A percentile compares a stretch with the other conserved stretches of the same genome.
These are phyloP conservation scores for Enteromius mattozi DNA, from an alignment of 2,797 vertebrate species.

Conservation along the genomic window DNA sequence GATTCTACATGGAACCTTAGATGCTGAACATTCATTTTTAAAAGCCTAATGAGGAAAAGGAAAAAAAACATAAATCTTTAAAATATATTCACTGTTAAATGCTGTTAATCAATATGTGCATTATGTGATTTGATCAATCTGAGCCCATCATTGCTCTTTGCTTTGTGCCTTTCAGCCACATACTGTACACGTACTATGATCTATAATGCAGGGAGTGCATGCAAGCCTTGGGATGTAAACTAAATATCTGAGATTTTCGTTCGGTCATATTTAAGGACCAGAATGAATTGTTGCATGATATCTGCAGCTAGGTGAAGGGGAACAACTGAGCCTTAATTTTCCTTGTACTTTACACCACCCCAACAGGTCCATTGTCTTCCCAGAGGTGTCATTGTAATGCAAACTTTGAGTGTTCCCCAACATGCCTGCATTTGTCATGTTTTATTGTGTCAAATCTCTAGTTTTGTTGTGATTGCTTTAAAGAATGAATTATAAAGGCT, in stretches of 20 bases:
- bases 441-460: slow-evolving; percentile 66
- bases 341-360: slow-evolving; percentile 59
- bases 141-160: not conserved
- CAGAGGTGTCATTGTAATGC: slow-evolving; percentile 68
- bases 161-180: not conserved
- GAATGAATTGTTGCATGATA: slow-evolving; percentile 1
- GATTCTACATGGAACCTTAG: not conserved
- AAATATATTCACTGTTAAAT: not conserved
- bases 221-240: not conserved
- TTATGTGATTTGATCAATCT: not conserved
- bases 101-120: not conserved
- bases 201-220: too few relatives aligned
- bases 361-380: slow-evolving; percentile 62
- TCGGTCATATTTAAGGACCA: not conserved
- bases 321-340: slow-evolving; percentile 48
- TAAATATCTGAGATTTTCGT: not conserved
- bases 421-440: slow-evolving; percentile 65
- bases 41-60: not conserved
- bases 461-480: slow-evolving; percentile 66
- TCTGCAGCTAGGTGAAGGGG: not conserved
- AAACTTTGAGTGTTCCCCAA: slow-evolving; percentile 63
- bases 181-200: not conserved
- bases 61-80: not conserved
- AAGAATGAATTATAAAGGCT: slow-evolving; percentile 57
- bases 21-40: not conserved